A percentile compares a stretch with the other conserved stretches of the same genome.
Evolutionary conservation across 2,797 vertebrate genomes (phyloP).

Genomic region (Scarus forsteni): DNA sequence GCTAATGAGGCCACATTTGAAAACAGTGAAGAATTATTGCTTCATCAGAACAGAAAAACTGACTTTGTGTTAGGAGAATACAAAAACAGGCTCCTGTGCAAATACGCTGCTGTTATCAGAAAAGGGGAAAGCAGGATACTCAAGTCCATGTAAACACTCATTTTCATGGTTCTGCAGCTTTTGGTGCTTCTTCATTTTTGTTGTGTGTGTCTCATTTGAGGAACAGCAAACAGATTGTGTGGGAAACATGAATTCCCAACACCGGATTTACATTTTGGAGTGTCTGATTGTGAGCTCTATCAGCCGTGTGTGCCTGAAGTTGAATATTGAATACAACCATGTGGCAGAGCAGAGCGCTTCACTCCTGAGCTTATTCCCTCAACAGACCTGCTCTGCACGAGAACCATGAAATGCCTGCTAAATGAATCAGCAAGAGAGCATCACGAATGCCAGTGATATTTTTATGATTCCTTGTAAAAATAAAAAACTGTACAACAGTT

Average conservation of each 20-base stretch:
- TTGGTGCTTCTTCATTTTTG: constrained; percentile 37
- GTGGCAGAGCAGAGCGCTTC: constrained; percentile 7
- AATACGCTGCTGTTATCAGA: no score
- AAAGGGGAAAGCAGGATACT: no score
- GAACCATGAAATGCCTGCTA: background rate
- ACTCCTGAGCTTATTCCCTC: background rate
- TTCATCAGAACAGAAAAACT: no score
- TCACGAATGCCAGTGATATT: background rate
- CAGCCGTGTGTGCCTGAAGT: constrained; percentile 18
- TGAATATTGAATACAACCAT: constrained; percentile 36
- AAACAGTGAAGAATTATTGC: no score
- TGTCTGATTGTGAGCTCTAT: constrained; percentile 11
- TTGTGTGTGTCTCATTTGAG: constrained; percentile 28
- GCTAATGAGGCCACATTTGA: no score
- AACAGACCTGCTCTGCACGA: background rate
- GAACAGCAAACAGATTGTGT: constrained; percentile 5
- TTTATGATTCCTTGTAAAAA: constrained; percentile 16
- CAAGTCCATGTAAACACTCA: background rate
- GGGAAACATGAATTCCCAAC: constrained; percentile 7
- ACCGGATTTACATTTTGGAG: constrained; percentile 6
- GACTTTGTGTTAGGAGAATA: no score
- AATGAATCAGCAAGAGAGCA: constrained; percentile 2
- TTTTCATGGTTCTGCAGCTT: constrained; percentile 3
- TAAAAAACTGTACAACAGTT: constrained; percentile 31
- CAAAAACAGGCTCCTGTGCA: no score